Base-by-base conservation (phyloP, 2,797 vertebrate species). In the Acanthurus leucopareius region DNA sequence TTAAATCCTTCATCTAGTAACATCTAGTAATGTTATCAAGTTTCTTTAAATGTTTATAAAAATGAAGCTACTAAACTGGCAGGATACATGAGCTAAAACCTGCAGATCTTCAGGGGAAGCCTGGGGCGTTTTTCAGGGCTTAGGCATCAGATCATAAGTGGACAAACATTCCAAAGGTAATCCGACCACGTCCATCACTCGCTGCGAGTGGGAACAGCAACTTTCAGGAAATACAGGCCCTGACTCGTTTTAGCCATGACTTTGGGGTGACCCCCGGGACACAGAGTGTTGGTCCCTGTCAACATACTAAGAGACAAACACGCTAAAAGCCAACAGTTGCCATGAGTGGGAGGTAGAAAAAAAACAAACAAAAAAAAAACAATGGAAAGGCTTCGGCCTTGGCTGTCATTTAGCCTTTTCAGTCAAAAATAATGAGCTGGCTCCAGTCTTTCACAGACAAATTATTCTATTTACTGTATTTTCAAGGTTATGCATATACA, bases 141-240 rank as follows among this genome's bases (percentile, higher is more conserved):
- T 82, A 89, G 58, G 56, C 74, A 79, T 65, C 61, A 83, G 73
- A 88, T 84, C 69, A 62, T 75, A 91, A 89, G 86, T 86, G 86
- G 81, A 85, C 82, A 89, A 91, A 93, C 91, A 93, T 93, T 93
- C 89, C 89, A 89, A 63, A 74, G 75, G 76, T 91, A 87, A 93
- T 91, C 89, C 83, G 52, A 80, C 72, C 80, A 83, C 67, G 48
- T 90, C 89, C 80, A 87, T 94, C 86, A 91, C 56, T 79, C 20
- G 13, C 63, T 73, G 78, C 76, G 56, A 59, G 62, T 51, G 71
- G 79, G 77, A 89, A 85, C 67, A 78, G 86, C 79, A 89, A 86
- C 80, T 87, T 85, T 90, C 85, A 91, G 85, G 84, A 91, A 91
- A 93, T 81, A 89, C 82, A 83, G 88, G 91, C 76, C 77, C 42